Evolutionary conservation across 2,888 invertebrate genomes (phyloP).

Genomic region (Bruchidius siliquastri): DNA sequence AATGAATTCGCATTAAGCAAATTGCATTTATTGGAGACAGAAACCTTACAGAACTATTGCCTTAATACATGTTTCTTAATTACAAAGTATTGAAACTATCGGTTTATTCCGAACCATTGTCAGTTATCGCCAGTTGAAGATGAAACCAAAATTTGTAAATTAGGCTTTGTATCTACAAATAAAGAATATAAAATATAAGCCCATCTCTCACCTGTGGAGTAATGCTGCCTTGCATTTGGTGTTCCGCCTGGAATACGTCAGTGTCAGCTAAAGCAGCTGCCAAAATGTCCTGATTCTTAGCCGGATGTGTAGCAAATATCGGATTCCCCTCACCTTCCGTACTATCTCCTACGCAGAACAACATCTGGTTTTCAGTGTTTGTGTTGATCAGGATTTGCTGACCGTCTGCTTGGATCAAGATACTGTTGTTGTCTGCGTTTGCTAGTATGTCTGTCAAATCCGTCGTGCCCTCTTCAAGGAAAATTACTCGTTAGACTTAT

Average conservation of each 20-base stretch:
- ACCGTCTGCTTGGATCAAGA: slow-evolving; percentile 46
- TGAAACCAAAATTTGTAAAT: too few relatives aligned
- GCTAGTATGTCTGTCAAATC: slow-evolving; percentile 45
- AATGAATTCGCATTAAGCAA: too few relatives aligned
- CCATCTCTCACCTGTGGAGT: slow-evolving; percentile 45
- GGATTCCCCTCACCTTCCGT: slow-evolving; percentile 37
- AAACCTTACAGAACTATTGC: too few relatives aligned
- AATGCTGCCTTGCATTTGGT: slow-evolving; percentile 43
- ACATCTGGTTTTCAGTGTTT: slow-evolving; percentile 39
- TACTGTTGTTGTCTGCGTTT: slow-evolving; percentile 43
- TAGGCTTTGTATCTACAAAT: slow-evolving; percentile 29
- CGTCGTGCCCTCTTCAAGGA: slow-evolving; percentile 39
- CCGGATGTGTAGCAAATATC: slow-evolving; percentile 38
- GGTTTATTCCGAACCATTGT: too few relatives aligned
- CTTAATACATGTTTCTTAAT: too few relatives aligned
- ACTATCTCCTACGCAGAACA: slow-evolving; percentile 31
- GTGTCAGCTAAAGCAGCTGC: slow-evolving; percentile 73
- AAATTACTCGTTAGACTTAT: neutral
- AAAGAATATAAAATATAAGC: slow-evolving; percentile 19
- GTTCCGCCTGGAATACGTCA: slow-evolving; percentile 59
- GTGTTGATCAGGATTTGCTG: slow-evolving; percentile 49
- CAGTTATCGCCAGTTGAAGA: too few relatives aligned
- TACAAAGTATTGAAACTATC: too few relatives aligned
- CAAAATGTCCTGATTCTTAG: slow-evolving; percentile 63
- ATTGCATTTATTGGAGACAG: too few relatives aligned